A percentile compares a stretch with the other conserved stretches of the same genome.
These are phyloP conservation scores for Macrobrachium nipponense DNA, from an alignment of 1,140 invertebrate genomes.

Conservation along the genomic window DNA sequence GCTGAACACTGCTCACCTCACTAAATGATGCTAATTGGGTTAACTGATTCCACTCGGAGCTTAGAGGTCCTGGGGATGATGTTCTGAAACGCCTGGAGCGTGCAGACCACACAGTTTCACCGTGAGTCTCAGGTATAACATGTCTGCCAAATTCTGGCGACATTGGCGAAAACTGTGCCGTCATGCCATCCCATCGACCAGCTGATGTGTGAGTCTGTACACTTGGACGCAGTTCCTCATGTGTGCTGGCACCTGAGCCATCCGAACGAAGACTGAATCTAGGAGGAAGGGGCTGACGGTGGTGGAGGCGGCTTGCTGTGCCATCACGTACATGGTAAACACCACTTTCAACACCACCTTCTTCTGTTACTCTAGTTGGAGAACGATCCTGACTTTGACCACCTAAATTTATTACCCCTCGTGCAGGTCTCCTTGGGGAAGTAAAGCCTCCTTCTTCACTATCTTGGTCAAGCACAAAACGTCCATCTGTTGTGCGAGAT, in stretches of 20 bases:
- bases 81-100: conserved; percentile 74
- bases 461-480: conserved; percentile 78
- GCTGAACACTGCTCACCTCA: conserved; percentile 79
- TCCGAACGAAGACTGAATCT: conserved; percentile 78
- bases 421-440: conserved; percentile 57
- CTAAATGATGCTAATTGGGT: conserved; percentile 63
- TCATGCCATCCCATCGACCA: conserved; percentile 69
- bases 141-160: conserved; percentile 65
- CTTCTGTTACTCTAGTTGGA: conserved; percentile 66
- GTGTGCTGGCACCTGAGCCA: conserved; percentile 74
- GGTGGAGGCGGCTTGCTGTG: conserved; percentile 75
- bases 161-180: conserved; percentile 68
- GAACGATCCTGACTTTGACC: conserved; percentile 8
- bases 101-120: conserved; percentile 68
- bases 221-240: conserved; percentile 36
- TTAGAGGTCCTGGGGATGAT: conserved; percentile 74
- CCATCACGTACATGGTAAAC: conserved; percentile 63
- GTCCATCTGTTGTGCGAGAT: conserved; percentile 79
- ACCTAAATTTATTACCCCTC: conserved; percentile 67
- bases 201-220: background rate
- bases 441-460: conserved; percentile 86
- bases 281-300: conserved; percentile 75
- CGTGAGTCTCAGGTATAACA: conserved; percentile 64
- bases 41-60: conserved; percentile 79
- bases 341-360: conserved; percentile 60